Evolutionary conservation across 1,140 invertebrate species (phyloP).

Genomic region (Andricus grossulariae): DNA sequence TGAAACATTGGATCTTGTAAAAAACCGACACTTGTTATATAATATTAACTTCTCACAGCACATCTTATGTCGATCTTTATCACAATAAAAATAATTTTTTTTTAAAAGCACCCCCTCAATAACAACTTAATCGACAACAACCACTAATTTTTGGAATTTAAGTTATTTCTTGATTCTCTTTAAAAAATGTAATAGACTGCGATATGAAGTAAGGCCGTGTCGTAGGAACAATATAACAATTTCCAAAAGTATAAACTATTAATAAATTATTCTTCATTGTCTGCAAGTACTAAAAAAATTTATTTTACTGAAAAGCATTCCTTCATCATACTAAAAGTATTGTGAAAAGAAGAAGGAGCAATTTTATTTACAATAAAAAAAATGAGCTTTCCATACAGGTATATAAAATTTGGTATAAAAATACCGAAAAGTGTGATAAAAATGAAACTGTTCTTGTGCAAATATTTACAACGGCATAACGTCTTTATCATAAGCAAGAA

Average conservation of each 20-base stretch:
- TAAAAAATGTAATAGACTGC: neutral
- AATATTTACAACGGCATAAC: too few relatives aligned
- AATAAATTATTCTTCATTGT: neutral
- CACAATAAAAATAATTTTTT: constrained; percentile 17
- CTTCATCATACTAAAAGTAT: too few relatives aligned
- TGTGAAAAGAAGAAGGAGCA: too few relatives aligned
- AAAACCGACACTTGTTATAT: neutral
- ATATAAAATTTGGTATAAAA: too few relatives aligned
- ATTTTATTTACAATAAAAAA: too few relatives aligned
- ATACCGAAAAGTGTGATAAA: too few relatives aligned
- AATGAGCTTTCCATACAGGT: too few relatives aligned
- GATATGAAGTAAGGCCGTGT: neutral
- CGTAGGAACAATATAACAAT: neutral
- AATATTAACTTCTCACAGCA: constrained; percentile 4
- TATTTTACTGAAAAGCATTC: too few relatives aligned
- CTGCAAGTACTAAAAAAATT: too few relatives aligned
- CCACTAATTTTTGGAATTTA: too few relatives aligned
- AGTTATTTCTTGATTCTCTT: neutral
- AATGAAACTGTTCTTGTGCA: too few relatives aligned
- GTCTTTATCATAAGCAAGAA: too few relatives aligned
- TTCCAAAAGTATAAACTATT: neutral
- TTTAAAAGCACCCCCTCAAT: neutral
- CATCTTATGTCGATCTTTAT: constrained; percentile 8
- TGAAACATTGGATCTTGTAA: neutral
- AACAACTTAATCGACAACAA: neutral